phyloP scores from a whole-genome alignment of 1,140 invertebrate species.

The Rhopalosiphum maidis region DNA sequence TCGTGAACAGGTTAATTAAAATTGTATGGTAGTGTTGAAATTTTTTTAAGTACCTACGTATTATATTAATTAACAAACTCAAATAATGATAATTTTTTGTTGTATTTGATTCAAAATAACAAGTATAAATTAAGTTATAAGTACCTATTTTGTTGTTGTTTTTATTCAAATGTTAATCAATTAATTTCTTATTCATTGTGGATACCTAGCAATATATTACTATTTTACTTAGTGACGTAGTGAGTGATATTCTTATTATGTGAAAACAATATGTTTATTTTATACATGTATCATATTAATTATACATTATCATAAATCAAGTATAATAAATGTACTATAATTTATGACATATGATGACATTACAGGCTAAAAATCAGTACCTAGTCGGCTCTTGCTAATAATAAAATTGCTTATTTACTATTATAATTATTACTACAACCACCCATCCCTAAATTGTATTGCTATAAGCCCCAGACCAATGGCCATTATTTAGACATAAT shows the following conservation, averaged over 20 bases:
- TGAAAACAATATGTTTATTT: not conserved
- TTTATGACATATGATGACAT: no score
- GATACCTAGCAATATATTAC: not conserved
- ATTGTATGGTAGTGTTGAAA: not conserved
- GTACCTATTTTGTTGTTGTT: not conserved
- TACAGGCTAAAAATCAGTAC: no score
- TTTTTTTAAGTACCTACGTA: not conserved
- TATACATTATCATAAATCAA: no score
- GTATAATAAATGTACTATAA: no score
- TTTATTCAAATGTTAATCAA: not conserved
- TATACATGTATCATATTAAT: no score
- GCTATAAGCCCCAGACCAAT: not conserved
- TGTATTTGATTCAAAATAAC: not conserved
- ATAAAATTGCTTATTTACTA: not conserved
- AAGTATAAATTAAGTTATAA: not conserved
- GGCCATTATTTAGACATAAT: not conserved
- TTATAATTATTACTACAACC: not conserved
- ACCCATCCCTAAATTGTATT: not conserved
- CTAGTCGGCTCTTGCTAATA: no score
- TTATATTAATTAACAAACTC: not conserved
- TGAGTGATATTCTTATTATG: not conserved
- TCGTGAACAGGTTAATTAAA: conserved; percentile 68
- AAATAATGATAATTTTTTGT: not conserved
- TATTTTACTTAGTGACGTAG: no score
- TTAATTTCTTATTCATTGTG: not conserved